Conservation (phyloP, 2,888 invertebrate species). For the Orthosia gothica region DNA sequence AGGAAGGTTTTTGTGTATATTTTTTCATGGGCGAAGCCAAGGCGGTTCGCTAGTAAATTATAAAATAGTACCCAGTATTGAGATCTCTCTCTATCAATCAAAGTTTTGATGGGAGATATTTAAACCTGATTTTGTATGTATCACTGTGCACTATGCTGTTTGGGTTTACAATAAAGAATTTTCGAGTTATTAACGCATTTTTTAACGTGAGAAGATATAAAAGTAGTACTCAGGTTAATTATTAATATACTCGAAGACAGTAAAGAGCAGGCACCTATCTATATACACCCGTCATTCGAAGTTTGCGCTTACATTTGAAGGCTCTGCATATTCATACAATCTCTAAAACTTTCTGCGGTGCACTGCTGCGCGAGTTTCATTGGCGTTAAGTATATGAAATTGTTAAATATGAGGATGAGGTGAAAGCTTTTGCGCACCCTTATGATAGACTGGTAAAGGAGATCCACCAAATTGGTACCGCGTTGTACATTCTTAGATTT, state of each 20-base stretch:
- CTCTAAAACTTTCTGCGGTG: constrained; percentile 66
- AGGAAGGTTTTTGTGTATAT: no score
- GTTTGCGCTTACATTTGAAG: constrained; percentile 71
- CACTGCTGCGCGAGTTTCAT: constrained; percentile 53
- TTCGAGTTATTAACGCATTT: no score
- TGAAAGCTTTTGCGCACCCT: constrained; percentile 4
- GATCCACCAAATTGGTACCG: no score
- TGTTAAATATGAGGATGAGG: constrained; percentile 31
- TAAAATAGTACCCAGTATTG: no score
- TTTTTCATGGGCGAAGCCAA: no score
- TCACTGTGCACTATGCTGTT: no score
- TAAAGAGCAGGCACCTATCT: constrained; percentile 32
- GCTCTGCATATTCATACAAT: constrained; percentile 74
- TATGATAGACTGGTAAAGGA: not conserved
- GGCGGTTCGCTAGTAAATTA: no score
- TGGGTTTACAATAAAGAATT: no score
- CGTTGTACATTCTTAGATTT: no score
- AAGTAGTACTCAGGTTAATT: not conserved
- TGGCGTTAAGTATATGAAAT: constrained; percentile 54
- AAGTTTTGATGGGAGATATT: no score
- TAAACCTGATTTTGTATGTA: no score
- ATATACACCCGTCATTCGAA: constrained; percentile 60
- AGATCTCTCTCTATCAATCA: no score
- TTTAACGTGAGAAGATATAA: not conserved
- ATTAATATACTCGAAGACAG: constrained; percentile 29